These are phyloP conservation scores for Anguilla rostrata DNA, from an alignment of 2,113 vertebrate species.

Conservation along the genomic window DNA sequence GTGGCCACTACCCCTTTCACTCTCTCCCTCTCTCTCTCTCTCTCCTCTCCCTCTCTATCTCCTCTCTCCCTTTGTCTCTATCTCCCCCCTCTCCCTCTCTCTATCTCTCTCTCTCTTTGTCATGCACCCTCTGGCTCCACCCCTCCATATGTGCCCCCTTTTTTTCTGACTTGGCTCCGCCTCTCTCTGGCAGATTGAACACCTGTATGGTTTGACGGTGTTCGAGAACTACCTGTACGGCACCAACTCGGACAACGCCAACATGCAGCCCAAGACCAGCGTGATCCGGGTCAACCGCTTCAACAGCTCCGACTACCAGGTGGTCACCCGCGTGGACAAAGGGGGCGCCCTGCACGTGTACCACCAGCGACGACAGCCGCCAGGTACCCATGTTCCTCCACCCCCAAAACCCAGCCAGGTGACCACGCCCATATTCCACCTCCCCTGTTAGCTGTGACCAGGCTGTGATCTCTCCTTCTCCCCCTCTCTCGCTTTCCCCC, in stretches of 20 bases:
- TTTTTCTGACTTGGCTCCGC: background rate
- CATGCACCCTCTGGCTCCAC: no score
- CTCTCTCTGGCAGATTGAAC: constrained; percentile 78
- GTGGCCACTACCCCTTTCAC: no score
- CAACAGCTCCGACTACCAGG: constrained; percentile 92
- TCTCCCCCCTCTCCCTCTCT: no score
- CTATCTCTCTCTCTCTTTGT: no score
- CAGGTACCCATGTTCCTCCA: constrained; percentile 66
- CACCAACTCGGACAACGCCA: constrained; percentile 93
- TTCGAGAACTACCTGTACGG: constrained; percentile 97
- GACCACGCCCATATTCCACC: constrained; percentile 19
- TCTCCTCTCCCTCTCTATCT: no score
- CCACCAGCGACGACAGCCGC: constrained; percentile 91
- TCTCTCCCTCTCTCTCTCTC: no score
- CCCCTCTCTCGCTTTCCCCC: background rate
- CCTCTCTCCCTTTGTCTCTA: no score
- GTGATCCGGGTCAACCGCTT: constrained; percentile 95
- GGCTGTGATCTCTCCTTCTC: background rate
- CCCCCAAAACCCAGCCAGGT: constrained; percentile 67
- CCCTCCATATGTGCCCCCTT: no score
- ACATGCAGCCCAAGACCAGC: constrained; percentile 92
- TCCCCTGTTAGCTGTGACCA: no score
- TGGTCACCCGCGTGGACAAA: constrained; percentile 90
- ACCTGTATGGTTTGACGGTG: constrained; percentile 89
- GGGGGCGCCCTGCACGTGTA: constrained; percentile 91